A percentile compares a stretch with the other conserved stretches of the same genome.
These are phyloP conservation scores for Camptogramma bilineatum DNA, from an alignment of 2,888 invertebrate genomes.

Conservation along the genomic window DNA sequence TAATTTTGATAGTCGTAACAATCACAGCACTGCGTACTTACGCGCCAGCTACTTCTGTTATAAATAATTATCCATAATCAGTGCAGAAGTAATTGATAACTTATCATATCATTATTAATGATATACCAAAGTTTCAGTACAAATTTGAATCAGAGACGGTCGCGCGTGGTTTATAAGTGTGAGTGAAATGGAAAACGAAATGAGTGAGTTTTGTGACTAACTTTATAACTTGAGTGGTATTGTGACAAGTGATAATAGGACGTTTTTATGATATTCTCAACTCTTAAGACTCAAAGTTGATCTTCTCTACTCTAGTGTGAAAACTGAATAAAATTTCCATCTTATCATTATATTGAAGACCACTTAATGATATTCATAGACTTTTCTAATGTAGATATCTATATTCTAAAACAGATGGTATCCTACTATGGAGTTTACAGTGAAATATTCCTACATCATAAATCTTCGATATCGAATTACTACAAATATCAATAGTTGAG, in stretches of 20 bases:
- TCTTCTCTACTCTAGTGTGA: not conserved
- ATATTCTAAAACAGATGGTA: not conserved
- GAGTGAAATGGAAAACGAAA: not conserved
- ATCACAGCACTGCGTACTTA: constrained; percentile 20
- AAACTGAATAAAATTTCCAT: not conserved
- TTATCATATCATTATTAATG: constrained; percentile 51
- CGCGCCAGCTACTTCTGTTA: constrained; percentile 21
- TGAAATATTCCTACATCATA: constrained; percentile 24
- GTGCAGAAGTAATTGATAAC: constrained; percentile 56
- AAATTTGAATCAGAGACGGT: constrained; percentile 43
- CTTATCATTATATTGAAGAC: not conserved
- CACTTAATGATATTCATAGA: not conserved
- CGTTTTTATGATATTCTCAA: not conserved
- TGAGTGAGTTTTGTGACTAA: not conserved
- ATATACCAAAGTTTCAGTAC: constrained; percentile 49
- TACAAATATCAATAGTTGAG: constrained; percentile 24
- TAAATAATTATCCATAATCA: constrained; percentile 54
- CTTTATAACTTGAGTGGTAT: not conserved
- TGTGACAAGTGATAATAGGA: not conserved
- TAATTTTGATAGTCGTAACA: not conserved
- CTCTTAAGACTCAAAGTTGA: not conserved
- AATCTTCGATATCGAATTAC: constrained; percentile 28
- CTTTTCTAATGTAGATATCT: not conserved
- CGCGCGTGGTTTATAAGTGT: constrained; percentile 12
- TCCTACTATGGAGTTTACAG: constrained; percentile 1